Base-by-base conservation (phyloP, 2,888 invertebrate genomes). In the Machimus atricapillus region DNA sequence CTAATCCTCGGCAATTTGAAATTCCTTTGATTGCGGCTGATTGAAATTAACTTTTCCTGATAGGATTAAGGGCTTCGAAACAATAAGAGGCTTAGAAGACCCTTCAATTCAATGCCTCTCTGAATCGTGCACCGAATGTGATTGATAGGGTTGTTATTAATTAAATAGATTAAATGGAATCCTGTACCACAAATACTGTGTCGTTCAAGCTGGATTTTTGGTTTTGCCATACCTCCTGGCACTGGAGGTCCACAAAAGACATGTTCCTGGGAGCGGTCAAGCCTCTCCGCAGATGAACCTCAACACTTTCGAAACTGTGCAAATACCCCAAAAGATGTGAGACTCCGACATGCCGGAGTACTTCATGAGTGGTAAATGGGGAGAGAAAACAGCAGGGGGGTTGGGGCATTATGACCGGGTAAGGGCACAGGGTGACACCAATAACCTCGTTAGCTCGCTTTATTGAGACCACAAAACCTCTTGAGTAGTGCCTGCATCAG, bases 31-130 rank as follows among this genome's bases (percentile, higher is more conserved):
- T 56, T 81, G 31, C 56, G 52, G 46, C 5, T 81, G 81, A 81
- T 81, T 81, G 81, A 81, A 81, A 81, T 81, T 81, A 81, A 81
- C 56, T 81, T 81, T 52, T 52, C 16, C 81, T 56, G 56, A 79
- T 79, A 23, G 79, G 79, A 81, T 81, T 81, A 56, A 7, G 34
- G 16, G 81, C 37, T 78, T 23, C 43, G 9, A 12, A 12, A 43
- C 78, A 78, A 43, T 40, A 78, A 43, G 78, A 23, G 43, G 43
- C 78, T 78, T 78, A 78, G 34, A 66, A 27, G 66, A 3, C 27
- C 66, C n/a, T n/a, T n/a, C n/a, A n/a, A n/a, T 27, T 23, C 27
- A 66, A 66, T 66, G n/a, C n/a, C 23, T 9, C 23, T 27, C 66
- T 23, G 12, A 66, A 66, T 27, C 9, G 14, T 19, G 23, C 9